Percentiles rank a stretch among this genome's conserved stretches.
These are phyloP conservation scores for Heliconius erato DNA, from an alignment of 2,888 invertebrate genomes.

Conservation along the genomic window DNA sequence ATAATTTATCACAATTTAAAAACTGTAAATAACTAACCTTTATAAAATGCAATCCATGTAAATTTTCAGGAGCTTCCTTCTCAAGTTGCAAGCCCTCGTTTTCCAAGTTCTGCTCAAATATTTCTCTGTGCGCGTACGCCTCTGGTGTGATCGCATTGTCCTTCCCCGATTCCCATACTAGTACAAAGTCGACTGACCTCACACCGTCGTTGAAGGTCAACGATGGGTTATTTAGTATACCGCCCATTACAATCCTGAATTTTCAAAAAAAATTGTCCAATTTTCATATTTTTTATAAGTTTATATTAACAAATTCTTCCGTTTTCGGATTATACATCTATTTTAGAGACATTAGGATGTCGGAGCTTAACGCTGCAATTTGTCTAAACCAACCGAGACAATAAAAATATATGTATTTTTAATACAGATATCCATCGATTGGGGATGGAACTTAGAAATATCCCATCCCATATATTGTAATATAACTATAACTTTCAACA, in stretches of 20 bases:
- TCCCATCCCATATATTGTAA: no score
- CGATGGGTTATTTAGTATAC: conserved; percentile 81
- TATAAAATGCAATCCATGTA: conserved; percentile 90
- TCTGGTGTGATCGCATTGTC: conserved; percentile 80
- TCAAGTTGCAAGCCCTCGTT: conserved; percentile 92
- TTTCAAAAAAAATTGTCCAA: neutral
- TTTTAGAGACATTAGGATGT: neutral
- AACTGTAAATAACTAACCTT: conserved; percentile 80
- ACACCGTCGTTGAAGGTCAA: conserved; percentile 89
- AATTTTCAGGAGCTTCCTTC: conserved; percentile 87
- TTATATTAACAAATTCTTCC: neutral
- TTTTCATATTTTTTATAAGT: neutral
- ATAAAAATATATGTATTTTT: no score
- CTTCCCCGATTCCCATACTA: conserved; percentile 90
- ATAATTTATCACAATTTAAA: neutral
- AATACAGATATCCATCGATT: no score
- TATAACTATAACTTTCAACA: no score
- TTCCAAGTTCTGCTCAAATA: conserved; percentile 90
- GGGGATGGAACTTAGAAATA: no score
- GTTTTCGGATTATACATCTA: no score
- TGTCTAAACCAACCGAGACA: neutral
- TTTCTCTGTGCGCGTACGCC: conserved; percentile 81
- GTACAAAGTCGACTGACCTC: conserved; percentile 91
- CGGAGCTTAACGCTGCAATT: neutral
- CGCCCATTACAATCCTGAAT: conserved; percentile 77